Evolutionary conservation across 30 jellyfish, hydroid and myxozoan genomes (phyloP).

Genomic region (Turritopsis dohrnii): DNA sequence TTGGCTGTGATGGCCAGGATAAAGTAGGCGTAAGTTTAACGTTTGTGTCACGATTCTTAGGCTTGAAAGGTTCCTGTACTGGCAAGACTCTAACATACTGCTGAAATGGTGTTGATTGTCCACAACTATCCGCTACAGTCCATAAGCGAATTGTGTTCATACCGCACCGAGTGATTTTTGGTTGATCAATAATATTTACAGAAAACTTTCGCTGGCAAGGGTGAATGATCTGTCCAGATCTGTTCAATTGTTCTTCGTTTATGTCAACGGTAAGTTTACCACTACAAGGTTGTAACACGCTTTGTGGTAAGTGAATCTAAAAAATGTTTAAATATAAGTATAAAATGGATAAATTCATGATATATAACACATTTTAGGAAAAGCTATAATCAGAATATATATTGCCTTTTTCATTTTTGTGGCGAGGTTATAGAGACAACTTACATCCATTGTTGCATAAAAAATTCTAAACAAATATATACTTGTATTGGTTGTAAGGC

Average conservation of each 20-base stretch:
- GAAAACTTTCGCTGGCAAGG: constrained; percentile 13
- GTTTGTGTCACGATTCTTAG: constrained; percentile 19
- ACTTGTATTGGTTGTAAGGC: not conserved
- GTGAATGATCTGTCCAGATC: not conserved
- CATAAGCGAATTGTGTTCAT: not conserved
- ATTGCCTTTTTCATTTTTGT: too few species aligned
- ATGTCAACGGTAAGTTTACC: not conserved
- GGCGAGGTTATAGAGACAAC: too few species aligned
- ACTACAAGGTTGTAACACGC: not conserved
- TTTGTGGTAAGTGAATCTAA: not conserved
- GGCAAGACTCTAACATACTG: constrained; percentile 14
- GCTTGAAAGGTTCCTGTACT: constrained; percentile 7
- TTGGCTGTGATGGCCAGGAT: constrained; percentile 26
- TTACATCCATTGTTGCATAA: not conserved
- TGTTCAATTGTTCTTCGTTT: not conserved
- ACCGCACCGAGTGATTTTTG: not conserved
- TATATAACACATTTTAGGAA: too few species aligned
- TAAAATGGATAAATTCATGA: not conserved
- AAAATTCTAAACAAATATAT: not conserved
- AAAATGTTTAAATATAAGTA: not conserved
- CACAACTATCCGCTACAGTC: constrained; percentile 16
- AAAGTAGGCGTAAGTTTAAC: not conserved
- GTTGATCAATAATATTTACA: not conserved
- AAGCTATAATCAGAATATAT: too few species aligned
- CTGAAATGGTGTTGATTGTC: constrained; percentile 18